Evolutionary conservation across 2,888 invertebrate genomes (phyloP), one percentile per base, ranked within the genome.

Genomic region (Steromphala cineraria): DNA sequence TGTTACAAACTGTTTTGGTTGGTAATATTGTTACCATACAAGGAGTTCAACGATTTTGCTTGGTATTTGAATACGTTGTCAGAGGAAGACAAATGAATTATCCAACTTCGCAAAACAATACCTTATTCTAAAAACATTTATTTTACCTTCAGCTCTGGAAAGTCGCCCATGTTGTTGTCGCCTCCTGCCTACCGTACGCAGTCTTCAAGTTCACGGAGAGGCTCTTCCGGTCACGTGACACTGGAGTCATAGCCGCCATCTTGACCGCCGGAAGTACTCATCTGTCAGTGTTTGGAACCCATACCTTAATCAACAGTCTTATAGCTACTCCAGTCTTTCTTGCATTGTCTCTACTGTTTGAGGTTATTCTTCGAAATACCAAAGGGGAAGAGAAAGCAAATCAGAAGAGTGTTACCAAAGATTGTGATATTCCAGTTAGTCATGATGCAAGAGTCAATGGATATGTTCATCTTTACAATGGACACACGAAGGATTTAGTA

Each of bases 291-390:
- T 82, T 90, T 19, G 91, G 90, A 36, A 91, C 91, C 0, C 91
- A 91, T 78, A 89, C 90, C 2, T 82, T 91, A n/a, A 81, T 89
- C 36, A 90, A 90, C 82, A 90, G 89, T 52, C 89, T 91, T 67
- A 77, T 90, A 17, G 81, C 90, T 0, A 89, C 91, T 0, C 82
- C 89, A 36, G 53, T 90, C 21, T 87, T 91, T 74, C 56, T 82
- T 13, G 52, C 79, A 13, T 53, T 87, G 5, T 74, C 82, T 13
- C 10, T 78, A 46, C 19, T 82, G 13, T 75, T 19, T 40, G 52
- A 19, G 53, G 53, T 13, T 24, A 40, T 46, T 1, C 13, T 46
- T 4, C 40, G n/a, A 75, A 36, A 71, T 36, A 36, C 19, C 10
- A 62, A 24, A 62, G 13, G 24, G 28, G 3, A 62, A 28, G 13